These are phyloP conservation scores for Rhyacophila brunnea DNA, from an alignment of 1,140 invertebrate species.

Conservation along the genomic window DNA sequence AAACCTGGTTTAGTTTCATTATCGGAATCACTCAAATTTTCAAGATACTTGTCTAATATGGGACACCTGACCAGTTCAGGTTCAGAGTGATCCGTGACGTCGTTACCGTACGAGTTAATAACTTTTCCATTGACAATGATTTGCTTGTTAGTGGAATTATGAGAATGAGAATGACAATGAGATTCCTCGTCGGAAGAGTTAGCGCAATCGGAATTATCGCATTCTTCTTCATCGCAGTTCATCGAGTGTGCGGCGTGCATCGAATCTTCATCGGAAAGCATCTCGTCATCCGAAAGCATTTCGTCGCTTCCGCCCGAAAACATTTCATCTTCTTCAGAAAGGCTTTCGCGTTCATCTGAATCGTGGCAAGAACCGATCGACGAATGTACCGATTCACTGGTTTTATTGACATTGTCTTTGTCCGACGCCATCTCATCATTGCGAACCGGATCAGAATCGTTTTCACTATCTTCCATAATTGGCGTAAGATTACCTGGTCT, in stretches of 20 bases:
- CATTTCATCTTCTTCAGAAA: too few species aligned
- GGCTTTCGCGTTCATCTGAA: too few species aligned
- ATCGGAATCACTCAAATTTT: constrained; percentile 28
- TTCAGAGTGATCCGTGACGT: constrained; percentile 11
- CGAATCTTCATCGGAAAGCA: neutral
- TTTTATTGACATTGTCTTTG: neutral
- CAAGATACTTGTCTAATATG: constrained; percentile 25
- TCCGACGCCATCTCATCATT: constrained; percentile 6
- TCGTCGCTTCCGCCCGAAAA: too few species aligned
- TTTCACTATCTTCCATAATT: constrained; percentile 29
- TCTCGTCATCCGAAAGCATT: neutral
- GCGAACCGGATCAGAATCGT: constrained; percentile 18
- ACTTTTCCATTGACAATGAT: constrained; percentile 32
- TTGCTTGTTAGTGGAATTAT: constrained; percentile 16
- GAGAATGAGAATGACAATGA: neutral
- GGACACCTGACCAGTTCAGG: constrained; percentile 28
- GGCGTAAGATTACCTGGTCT: constrained; percentile 26
- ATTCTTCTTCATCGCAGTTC: constrained; percentile 9
- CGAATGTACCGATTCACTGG: neutral
- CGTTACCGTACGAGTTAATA: constrained; percentile 30
- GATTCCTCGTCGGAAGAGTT: neutral
- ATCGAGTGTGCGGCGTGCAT: neutral
- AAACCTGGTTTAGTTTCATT: constrained; percentile 9
- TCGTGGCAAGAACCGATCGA: too few species aligned
- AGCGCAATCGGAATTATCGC: constrained; percentile 10